Base-by-base conservation (phyloP, 2,113 vertebrate genomes). In the Castor canadensis region DNA sequence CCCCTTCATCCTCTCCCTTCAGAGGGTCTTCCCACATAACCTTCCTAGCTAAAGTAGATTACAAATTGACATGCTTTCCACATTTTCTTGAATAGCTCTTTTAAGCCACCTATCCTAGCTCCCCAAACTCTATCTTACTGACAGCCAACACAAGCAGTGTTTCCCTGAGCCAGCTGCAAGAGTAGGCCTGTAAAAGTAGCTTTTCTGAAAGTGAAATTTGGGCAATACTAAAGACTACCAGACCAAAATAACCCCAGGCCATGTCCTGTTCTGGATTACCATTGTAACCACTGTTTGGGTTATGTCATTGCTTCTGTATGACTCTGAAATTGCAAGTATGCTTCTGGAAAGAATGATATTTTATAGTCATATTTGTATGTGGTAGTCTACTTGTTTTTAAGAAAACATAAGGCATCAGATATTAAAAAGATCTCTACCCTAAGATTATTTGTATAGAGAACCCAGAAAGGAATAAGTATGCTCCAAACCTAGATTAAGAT, bases 11-110 rank as follows among this genome's bases (percentile, higher is more conserved):
- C 9, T n/a, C 47, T 49, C 72, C 52, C 9, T 40, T 85, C 38
- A 16, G 28, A 32, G 45, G 45, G 17, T 90, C 87, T 87, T 88
- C 72, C 79, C 73, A 56, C 2, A 54, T 80, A 71, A 84, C 22
- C 47, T 83, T 85, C 81, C 35, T 71, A 64, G 28, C 49, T 90
- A 20, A 22, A 54, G 71, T 81, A 62, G 45, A 67, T 91, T 64
- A 89, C 60, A 76, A 76, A 60, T 22, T 60, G 30, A 66, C 40
- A 72, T 15, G 52, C 64, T 87, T 92, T 80, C 71, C 30, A n/a
- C 6, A 60, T 89, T 87, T 87, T 91, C 40, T 82, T 92, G 38
- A 92, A 60, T 82, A 64, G 49, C 43, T 60, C n/a, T 94, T 88
- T 82, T 16, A 91, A 89, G 26, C n/a, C 56, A 80, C 30, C 60